Evolutionary conservation across 2,113 vertebrate species (phyloP).

Genomic region (Ophthalmolycus amberensis): DNA sequence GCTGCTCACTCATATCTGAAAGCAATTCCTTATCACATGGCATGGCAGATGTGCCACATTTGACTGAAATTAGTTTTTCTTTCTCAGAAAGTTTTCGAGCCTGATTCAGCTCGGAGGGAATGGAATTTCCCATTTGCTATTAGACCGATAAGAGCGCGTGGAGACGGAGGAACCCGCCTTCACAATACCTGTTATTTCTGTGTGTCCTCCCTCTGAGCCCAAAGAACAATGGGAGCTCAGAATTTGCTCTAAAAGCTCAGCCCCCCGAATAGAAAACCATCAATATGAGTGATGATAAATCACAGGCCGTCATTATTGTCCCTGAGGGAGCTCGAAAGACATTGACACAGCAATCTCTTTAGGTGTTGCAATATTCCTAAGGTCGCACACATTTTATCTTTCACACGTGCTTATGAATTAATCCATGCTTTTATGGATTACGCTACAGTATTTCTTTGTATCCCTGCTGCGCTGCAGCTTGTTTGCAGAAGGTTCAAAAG

Average conservation of each 20-base stretch:
- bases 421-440: neutral
- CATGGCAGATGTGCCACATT: constrained; percentile 40
- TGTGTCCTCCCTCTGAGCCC: constrained; percentile 18
- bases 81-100: constrained; percentile 39
- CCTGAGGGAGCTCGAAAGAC: constrained; percentile 16
- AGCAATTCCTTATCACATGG: constrained; percentile 62
- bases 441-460: constrained; percentile 39
- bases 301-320: constrained; percentile 1
- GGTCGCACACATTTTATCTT: neutral
- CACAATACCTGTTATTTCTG: constrained; percentile 31
- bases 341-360: neutral
- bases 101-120: constrained; percentile 29
- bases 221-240: constrained; percentile 40
- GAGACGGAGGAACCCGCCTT: constrained; percentile 8
- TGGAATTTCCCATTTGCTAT: constrained; percentile 59
- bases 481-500: constrained; percentile 23
- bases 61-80: constrained; percentile 64
- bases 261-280: constrained; percentile 15
- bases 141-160: constrained; percentile 29
- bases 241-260: constrained; percentile 18
- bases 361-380: constrained; percentile 3
- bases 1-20: constrained; percentile 50
- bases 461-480: neutral
- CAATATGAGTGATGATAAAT: constrained; percentile 16
- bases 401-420: constrained; percentile 16